Evolutionary conservation across 2,797 vertebrate species (phyloP).

Genomic region (Graptemys geographica): DNA sequence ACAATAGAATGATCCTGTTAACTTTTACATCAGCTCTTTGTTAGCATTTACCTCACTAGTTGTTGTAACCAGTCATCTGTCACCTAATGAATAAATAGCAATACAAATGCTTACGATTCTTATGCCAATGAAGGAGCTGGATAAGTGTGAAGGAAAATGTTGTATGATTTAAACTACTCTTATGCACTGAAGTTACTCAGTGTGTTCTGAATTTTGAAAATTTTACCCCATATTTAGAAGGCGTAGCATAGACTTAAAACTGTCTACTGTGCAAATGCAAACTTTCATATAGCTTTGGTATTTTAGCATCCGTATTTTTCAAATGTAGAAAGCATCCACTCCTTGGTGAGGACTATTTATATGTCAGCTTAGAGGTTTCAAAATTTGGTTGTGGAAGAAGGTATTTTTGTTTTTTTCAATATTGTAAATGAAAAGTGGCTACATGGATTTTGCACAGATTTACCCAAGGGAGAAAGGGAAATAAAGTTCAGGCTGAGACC

Average conservation of each 20-base stretch:
- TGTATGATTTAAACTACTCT: not conserved
- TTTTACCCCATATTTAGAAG: not conserved
- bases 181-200: not conserved
- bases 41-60: not conserved
- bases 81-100: not conserved
- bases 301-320: not conserved
- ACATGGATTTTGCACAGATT: not conserved
- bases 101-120: not conserved
- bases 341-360: not conserved
- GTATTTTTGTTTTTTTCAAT: not conserved
- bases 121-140: not conserved
- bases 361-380: not conserved
- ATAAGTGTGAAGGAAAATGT: conserved; percentile 11
- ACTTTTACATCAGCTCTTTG: not conserved
- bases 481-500: fast-evolving
- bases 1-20: not conserved
- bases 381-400: not conserved
- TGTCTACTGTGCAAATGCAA: not conserved
- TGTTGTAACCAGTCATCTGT: not conserved
- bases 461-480: not conserved
- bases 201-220: not conserved
- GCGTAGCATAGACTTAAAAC: not conserved
- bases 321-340: not conserved
- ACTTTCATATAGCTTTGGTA: not conserved
- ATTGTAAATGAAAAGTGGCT: not conserved